phyloP scores from a whole-genome alignment of 2,888 invertebrate genomes.

The Thereva unica region DNA sequence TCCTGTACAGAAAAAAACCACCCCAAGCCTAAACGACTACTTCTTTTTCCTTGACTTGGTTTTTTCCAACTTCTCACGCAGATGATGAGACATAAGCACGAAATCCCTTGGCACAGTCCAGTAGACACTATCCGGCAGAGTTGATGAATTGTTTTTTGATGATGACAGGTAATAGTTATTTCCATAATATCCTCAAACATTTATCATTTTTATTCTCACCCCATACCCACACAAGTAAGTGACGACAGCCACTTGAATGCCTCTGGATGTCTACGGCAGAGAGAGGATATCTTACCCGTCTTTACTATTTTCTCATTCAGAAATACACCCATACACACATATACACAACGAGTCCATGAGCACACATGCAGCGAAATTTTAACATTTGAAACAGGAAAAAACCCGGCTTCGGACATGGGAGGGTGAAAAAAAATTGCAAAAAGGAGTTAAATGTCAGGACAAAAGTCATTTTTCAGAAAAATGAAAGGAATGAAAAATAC shows the following conservation, averaged over 20 bases:
- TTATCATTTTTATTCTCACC: constrained; percentile 41
- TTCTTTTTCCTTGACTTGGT: no score
- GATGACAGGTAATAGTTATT: constrained; percentile 43
- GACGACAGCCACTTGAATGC: constrained; percentile 26
- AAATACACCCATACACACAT: no score
- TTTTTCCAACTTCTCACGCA: constrained; percentile 23
- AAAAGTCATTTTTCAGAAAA: constrained; percentile 43
- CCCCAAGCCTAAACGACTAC: no score
- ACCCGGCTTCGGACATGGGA: background rate
- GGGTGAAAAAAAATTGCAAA: constrained; percentile 32
- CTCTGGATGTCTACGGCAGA: constrained; percentile 16
- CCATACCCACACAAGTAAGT: constrained; percentile 1
- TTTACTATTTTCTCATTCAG: no score
- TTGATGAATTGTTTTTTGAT: constrained; percentile 42
- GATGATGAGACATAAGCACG: constrained; percentile 31
- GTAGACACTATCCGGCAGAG: constrained; percentile 14
- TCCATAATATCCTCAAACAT: constrained; percentile 41
- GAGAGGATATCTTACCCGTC: background rate
- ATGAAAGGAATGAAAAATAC: constrained; percentile 31
- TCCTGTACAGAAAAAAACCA: no score
- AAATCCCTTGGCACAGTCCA: constrained; percentile 19
- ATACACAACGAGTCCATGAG: background rate
- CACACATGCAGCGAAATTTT: constrained; percentile 16
- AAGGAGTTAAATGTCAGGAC: constrained; percentile 42
- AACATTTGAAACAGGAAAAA: background rate